These are phyloP conservation scores for Nettapus auritus DNA, from an alignment of 2,113 vertebrate species.

Conservation along the genomic window DNA sequence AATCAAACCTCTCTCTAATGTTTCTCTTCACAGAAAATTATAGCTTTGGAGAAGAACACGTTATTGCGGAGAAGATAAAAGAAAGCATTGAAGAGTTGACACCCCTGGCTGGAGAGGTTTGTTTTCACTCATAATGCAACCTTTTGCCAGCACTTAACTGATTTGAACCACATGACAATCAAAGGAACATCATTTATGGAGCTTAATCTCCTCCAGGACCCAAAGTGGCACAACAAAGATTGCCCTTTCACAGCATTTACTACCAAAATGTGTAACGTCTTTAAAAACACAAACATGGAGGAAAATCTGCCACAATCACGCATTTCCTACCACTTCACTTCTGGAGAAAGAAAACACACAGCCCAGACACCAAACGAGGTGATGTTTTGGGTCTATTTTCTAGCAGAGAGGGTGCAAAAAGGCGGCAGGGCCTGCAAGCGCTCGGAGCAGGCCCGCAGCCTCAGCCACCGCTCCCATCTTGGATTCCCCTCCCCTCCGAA, in stretches of 20 bases:
- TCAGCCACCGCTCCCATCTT: background rate
- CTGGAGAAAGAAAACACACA: background rate
- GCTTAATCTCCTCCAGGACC: background rate
- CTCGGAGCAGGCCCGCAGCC: background rate
- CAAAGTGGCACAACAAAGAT: background rate
- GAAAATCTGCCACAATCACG: background rate
- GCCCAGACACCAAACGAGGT: background rate
- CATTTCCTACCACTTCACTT: background rate
- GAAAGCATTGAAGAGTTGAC: background rate
- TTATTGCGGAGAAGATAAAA: background rate
- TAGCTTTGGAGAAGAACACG: background rate
- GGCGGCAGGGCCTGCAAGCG: rapidly evolving
- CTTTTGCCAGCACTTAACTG: background rate
- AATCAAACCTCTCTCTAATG: background rate
- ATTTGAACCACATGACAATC: background rate
- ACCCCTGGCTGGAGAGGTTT: background rate
- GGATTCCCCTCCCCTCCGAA: background rate
- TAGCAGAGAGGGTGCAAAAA: background rate
- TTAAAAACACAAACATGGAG: background rate
- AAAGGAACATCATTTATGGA: background rate
- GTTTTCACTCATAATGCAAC: background rate
- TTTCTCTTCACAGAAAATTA: background rate
- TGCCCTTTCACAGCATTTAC: background rate
- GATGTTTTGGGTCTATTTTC: background rate
- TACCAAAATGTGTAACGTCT: background rate